A percentile compares a stretch with the other conserved stretches of the same genome.
Conservation (phyloP, 2,113 vertebrate genomes). For the Phodopus roborovskii region DNA sequence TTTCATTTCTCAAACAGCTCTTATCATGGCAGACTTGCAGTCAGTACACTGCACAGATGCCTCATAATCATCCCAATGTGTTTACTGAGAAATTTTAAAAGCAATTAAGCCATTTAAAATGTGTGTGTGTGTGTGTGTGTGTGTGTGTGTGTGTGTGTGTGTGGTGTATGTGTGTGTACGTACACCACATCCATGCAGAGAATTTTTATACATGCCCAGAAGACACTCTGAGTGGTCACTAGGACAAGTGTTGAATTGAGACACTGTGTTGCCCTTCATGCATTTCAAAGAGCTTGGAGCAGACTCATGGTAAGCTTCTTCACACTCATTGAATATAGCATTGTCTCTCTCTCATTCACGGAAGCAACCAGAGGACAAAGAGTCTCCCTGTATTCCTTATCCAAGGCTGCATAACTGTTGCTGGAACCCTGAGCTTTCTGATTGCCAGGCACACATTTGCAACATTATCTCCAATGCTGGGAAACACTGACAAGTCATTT, state of each 20-base stretch:
- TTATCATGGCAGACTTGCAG: slow-evolving; percentile 65
- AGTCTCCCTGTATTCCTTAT: slow-evolving; percentile 62
- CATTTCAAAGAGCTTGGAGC: slow-evolving; percentile 76
- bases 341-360: slow-evolving; percentile 63
- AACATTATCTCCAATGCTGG: background rate
- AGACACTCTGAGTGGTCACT: slow-evolving; percentile 43
- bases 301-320: slow-evolving; percentile 69
- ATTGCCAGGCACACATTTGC: slow-evolving; percentile 43
- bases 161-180: background rate
- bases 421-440: slow-evolving; percentile 57
- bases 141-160: background rate
- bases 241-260: slow-evolving; percentile 70
- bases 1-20: slow-evolving; percentile 74
- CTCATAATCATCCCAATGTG: slow-evolving; percentile 69
- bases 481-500: background rate
- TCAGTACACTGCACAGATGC: slow-evolving; percentile 70
- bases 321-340: slow-evolving; percentile 75
- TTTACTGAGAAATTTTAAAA: slow-evolving; percentile 74
- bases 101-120: slow-evolving; percentile 71
- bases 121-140: background rate
- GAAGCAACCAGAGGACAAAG: slow-evolving; percentile 72
- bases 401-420: slow-evolving; percentile 69
- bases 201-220: slow-evolving; percentile 32
- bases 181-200: background rate
- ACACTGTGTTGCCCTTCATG: slow-evolving; percentile 65